Evolutionary conservation across 2,888 invertebrate genomes (phyloP), one percentile per base, ranked within the genome.

Genomic region (Argyresthia goedartella): DNA sequence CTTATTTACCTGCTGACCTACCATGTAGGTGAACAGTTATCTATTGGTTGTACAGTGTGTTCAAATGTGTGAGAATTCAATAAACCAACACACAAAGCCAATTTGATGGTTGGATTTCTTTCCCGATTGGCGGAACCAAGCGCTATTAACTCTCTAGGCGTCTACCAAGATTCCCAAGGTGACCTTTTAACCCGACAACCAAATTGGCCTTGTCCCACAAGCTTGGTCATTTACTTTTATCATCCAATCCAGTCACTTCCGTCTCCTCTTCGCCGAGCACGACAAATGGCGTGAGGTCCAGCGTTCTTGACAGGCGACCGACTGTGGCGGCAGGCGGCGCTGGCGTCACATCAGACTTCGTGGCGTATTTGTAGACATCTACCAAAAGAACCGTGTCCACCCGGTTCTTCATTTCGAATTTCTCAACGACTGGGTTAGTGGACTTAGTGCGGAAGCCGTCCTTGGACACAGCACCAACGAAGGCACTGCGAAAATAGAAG

Each of bases 271-370:
- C 59, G 9, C 52, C 59, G 45, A 95, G 88, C 1, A 93, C 73
- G 6, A 91, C 93, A 69, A 91, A 94, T 49, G 90, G 77, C 63
- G 95, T 93, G 46, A 88, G 89, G 66, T 94, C 93, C 54, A 95
- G 74, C 61, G 94, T 88, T 49, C 91, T 81, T 0, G 93, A 92
- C 47, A 94, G 73, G 59, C 89, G 87, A 13, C 93, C 92, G n/a
- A 95, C 73, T 35, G 81, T 84, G 2, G 90, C 88, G 52, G 52
- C 52, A 9, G 52, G 53, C 3, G 25, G 25, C 25, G 25, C 25
- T 25, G 25, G 25, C 25, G 25, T 25, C 25, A 6, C 25, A 25
- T 25, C 25, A 6, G 25, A 25, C 7, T 53, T 53, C 35, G 51
- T 54, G 16, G 44, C 91, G 25, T 25, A 16, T 90, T 41, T 11